phyloP scores from a whole-genome alignment of 1,140 invertebrate species.

The Anagrus nilaparvatae region DNA sequence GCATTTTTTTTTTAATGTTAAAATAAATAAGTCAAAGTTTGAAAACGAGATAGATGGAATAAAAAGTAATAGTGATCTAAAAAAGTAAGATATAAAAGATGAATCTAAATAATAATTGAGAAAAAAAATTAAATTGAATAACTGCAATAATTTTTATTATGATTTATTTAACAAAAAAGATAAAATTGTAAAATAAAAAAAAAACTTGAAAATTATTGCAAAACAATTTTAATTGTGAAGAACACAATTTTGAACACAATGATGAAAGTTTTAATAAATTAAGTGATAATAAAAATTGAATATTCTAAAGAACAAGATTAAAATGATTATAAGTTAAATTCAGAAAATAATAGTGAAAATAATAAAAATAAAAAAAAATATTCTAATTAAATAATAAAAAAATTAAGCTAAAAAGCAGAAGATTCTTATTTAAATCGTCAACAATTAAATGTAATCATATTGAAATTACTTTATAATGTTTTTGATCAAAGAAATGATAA shows the following conservation, averaged over 20 bases:
- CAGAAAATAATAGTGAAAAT: constrained; percentile 23
- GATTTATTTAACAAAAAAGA: constrained; percentile 26
- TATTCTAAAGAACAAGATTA: constrained; percentile 24
- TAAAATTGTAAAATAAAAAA: constrained; percentile 31
- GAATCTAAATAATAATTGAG: constrained; percentile 22
- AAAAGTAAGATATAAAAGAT: constrained; percentile 29
- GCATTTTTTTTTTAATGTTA: too few species aligned
- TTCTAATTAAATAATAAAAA: constrained; percentile 64
- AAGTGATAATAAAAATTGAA: constrained; percentile 25
- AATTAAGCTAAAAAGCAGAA: constrained; percentile 70
- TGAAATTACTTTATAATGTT: constrained; percentile 79
- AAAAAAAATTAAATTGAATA: too few species aligned
- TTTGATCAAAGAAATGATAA: constrained; percentile 37
- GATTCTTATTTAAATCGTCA: constrained; percentile 67
- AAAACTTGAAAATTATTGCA: constrained; percentile 24
- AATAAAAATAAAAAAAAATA: constrained; percentile 31
- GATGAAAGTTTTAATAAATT: constrained; percentile 35
- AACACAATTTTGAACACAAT: too few species aligned
- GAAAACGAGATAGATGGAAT: constrained; percentile 20
- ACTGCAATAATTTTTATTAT: too few species aligned
- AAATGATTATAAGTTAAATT: constrained; percentile 17
- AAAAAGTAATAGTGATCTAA: constrained; percentile 28
- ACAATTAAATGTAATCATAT: constrained; percentile 60
- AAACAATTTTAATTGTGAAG: constrained; percentile 1
- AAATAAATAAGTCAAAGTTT: constrained; percentile 16